Conservation (phyloP, 1,140 invertebrate species). For the Acromyrmex heyeri region DNA sequence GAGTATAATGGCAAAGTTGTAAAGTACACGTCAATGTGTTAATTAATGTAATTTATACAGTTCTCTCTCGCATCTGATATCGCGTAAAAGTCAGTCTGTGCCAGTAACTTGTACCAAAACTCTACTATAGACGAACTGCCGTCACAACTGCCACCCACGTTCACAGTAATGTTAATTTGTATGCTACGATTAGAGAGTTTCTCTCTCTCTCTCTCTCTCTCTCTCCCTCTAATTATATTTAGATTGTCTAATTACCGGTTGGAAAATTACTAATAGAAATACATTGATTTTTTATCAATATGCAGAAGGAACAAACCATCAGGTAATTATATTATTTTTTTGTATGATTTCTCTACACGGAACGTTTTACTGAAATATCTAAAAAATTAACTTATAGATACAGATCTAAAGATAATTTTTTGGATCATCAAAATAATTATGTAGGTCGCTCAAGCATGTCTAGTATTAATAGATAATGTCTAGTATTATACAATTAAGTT, state of each 20-base stretch:
- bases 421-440: no score
- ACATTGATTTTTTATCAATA: not conserved
- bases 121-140: not conserved
- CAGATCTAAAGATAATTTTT: no score
- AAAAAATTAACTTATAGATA: no score
- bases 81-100: slow-evolving; percentile 23
- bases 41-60: slow-evolving; percentile 34
- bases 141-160: not conserved
- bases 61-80: slow-evolving; percentile 24
- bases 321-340: not conserved
- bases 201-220: not conserved
- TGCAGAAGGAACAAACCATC: not conserved
- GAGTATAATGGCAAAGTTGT: slow-evolving; percentile 25
- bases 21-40: slow-evolving; percentile 28
- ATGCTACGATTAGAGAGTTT: slow-evolving; percentile 1
- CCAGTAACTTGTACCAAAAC: slow-evolving; percentile 11
- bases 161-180: slow-evolving; percentile 38
- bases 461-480: no score
- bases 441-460: no score
- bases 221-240: slow-evolving; percentile 34
- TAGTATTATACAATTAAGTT: no score
- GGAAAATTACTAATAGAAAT: slow-evolving; percentile 13
- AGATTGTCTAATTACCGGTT: slow-evolving; percentile 36
- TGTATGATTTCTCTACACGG: not conserved
- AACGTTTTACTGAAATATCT: no score